Evolutionary conservation across 2,113 vertebrate genomes (phyloP), one percentile per base, ranked within the genome.

Genomic region (Albula glossodonta): DNA sequence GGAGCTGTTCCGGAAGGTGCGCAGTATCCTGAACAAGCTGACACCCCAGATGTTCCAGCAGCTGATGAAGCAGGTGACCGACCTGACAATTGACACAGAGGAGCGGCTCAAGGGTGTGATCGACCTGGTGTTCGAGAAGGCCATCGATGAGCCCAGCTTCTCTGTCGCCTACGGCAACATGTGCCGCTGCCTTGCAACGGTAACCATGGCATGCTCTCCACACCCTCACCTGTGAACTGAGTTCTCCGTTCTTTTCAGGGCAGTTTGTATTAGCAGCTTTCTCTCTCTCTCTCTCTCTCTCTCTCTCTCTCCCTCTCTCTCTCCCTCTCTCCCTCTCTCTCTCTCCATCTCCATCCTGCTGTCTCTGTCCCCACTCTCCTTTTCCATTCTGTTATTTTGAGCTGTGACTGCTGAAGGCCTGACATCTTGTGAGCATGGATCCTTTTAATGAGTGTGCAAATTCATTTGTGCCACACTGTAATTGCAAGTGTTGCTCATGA

Each of bases 11-110:
- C 97, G 97, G 87, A 97, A 98, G 86, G 97, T 99, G 87, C 97
- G 98, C 53, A 98, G 98, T 91, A 97, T 99, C 93, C 95, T 99
- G 89, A 99, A 99, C 95, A 99, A 99, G 90, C 92, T 99, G 89
- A 99, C 98, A 0, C 98, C 98, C 0, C 98, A 99, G 93, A 99
- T 98, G 96, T 99, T 99, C 91, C 97, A 99, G 89, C 97, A 98
- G 70, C 95, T 99, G 31, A 99, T 99, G 97, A 99, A 99, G 90
- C 98, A 99, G 90, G 98, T 99, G 90, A 96, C 95, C 0, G 98
- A 98, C 22, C 95, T 99, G 89, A 96, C 96, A 0, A 98, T 99
- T 84, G 98, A 99, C 90, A 99, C 98, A 0, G 98, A 99, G 90
- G 98, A 99, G 92, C 95, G 98, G 87, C 96, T 99, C 84, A 99